Evolutionary conservation across 1,140 invertebrate species (phyloP).

Genomic region (Plectrocnemia conspersa): DNA sequence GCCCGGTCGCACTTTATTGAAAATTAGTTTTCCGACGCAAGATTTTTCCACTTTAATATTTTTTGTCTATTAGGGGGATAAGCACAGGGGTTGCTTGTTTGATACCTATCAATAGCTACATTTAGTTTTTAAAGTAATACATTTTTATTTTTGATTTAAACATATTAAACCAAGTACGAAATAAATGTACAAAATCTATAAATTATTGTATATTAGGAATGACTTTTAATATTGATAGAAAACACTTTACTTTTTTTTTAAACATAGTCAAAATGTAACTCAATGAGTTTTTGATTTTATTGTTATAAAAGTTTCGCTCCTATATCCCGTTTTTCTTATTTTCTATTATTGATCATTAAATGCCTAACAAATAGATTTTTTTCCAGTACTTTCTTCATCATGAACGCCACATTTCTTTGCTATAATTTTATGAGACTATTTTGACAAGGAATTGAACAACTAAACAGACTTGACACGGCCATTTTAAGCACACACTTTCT

Average conservation of each 20-base stretch:
- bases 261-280: neutral
- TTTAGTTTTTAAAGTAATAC: neutral
- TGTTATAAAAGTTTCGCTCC: neutral
- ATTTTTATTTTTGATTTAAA: too few relatives aligned
- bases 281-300: neutral
- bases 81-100: neutral
- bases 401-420: too few relatives aligned
- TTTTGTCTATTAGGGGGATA: constrained; percentile 16
- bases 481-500: too few relatives aligned
- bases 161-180: too few relatives aligned
- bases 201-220: too few relatives aligned
- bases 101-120: neutral
- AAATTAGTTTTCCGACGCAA: constrained; percentile 31
- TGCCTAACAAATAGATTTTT: too few relatives aligned
- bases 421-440: too few relatives aligned
- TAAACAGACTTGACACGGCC: too few relatives aligned
- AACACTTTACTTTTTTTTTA: neutral
- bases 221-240: neutral
- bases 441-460: too few relatives aligned
- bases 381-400: constrained; percentile 2
- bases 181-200: too few relatives aligned
- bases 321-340: neutral
- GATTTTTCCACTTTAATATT: constrained; percentile 24
- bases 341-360: neutral
- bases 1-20: constrained; percentile 29